Base-by-base conservation (phyloP, 2,113 vertebrate genomes). In the Semnornis frantzii region DNA sequence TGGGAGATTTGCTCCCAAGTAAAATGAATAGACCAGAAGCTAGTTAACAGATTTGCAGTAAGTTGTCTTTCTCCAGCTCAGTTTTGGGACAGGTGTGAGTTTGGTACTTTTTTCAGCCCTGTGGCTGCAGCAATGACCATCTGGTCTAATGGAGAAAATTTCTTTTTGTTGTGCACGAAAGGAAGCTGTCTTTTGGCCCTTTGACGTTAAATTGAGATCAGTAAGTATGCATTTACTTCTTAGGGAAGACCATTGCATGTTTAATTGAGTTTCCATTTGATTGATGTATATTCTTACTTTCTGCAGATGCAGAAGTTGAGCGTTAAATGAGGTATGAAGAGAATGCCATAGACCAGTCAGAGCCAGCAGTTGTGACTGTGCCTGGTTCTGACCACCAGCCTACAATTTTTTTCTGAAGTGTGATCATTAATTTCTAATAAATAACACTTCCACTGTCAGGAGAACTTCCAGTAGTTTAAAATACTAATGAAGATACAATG, bases 221-320 rank as follows among this genome's bases (percentile, higher is more conserved):
- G 27, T 37, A 55, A 62, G 52, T 42, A 48, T 60, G 33, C 48
- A 8, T 74, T 94, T 76, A 42, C 48, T 68, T 55, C 73, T 71
- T 58, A 54, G 42, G 30, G 63, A 78, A 86, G 54, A 69, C 71
- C 8, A 2, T 52, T 33, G 54, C 77, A 48, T 46, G 28, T 86
- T 95, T 89, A 75, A 77, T 83, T 66, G 87, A 84, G 65, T 71
- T 86, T 63, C 77, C 86, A 27, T 80, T 39, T 90, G 72, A 73
- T 16, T 76, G 72, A 66, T 88, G 73, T n/a, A 17, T 83, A 50
- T 71, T 89, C 48, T 94, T 30, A 42, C 78, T 91, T 73, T 79
- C 71, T 89, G 85, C 90, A 87, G 57, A 65, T 55, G 74, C 39
- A 79, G 78, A 89, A 86, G 60, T 68, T 15, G 78, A 85, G 39